Base-by-base conservation (phyloP, 64 coral and sea anemone species). In the Dendrophyllia cribrosa region DNA sequence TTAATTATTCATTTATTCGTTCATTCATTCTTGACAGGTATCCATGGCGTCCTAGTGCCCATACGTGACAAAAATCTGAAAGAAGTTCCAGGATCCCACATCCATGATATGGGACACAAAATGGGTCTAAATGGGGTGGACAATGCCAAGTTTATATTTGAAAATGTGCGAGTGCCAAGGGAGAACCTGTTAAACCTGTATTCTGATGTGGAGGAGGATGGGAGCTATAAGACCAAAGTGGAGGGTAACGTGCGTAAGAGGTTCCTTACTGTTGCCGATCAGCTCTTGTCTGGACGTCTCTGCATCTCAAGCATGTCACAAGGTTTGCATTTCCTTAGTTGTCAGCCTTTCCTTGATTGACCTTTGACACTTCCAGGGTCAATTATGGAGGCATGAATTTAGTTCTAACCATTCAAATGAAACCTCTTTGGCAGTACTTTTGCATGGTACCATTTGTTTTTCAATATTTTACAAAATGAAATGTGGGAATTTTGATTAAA, bases 71-170 rank as follows among this genome's bases (percentile, higher is more conserved):
- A 96, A 43, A 62, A 96, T 72, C 95, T 96, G 4, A 90, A 96
- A 60, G 87, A 84, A 9, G 50, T 96, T 66, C 95, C 95, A 14
- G 91, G 95, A n/a, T 87, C 89, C 8, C 76, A 74, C n/a, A 93
- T 96, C 75, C 91, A 96, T 79, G 95, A 96, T 66, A 96, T 96
- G 95, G 95, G 95, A 7, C 95, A 93, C 67, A 96, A 96, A 77
- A 96, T 96, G 91, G 95, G 95, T 56, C 78, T 96, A 45, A 96
- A 96, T 77, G 94, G 94, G 63, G 94, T 96, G 7, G 94, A 96
- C 77, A 96, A 96, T 82, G 94, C 94, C 22, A 96, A 96, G 76
- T 87, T 96, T 55, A 83, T 85, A 66, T 96, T 96, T 65, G 94
- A 96, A 4, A 96, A 96, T 82, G 94, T 96, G 19, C 74, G 94